Conservation (phyloP, 2,888 invertebrate species). For the Tachina fera region DNA sequence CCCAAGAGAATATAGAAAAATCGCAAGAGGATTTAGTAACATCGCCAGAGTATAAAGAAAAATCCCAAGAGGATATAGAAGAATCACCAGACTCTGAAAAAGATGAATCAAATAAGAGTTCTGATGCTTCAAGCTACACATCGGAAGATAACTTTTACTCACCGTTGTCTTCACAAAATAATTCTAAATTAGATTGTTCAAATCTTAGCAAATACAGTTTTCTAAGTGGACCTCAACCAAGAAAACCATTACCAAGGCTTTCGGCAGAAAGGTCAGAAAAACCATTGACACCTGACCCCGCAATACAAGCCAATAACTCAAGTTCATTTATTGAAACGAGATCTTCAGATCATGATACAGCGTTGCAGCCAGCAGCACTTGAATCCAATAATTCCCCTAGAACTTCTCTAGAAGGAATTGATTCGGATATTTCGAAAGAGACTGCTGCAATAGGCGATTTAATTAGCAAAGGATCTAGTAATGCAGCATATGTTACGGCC, state of each 20-base stretch:
- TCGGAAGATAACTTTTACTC: constrained; percentile 75
- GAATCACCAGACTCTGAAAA: constrained; percentile 59
- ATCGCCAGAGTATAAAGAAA: no score
- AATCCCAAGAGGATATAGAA: no score
- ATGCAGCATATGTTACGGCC: constrained; percentile 42
- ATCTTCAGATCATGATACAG: constrained; percentile 25
- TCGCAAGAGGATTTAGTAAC: neutral
- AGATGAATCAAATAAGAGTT: constrained; percentile 63
- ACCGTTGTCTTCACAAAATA: constrained; percentile 74
- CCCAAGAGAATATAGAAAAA: no score
- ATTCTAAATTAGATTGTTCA: constrained; percentile 67
- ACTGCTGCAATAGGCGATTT: neutral
- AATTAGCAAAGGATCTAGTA: neutral
- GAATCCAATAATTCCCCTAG: neutral
- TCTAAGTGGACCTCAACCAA: constrained; percentile 74
- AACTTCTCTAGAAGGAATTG: constrained; percentile 28
- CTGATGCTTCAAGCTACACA: constrained; percentile 33
- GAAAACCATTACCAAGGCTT: constrained; percentile 73
- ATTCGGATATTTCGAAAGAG: neutral
- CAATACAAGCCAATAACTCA: neutral
- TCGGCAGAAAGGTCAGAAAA: constrained; percentile 71
- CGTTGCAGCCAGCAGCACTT: neutral
- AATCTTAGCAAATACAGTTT: constrained; percentile 47
- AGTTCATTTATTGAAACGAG: neutral
- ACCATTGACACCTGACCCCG: constrained; percentile 56